Evolutionary conservation across 2,797 vertebrate species (phyloP).

Genomic region (Hephaestus fuliginosus): DNA sequence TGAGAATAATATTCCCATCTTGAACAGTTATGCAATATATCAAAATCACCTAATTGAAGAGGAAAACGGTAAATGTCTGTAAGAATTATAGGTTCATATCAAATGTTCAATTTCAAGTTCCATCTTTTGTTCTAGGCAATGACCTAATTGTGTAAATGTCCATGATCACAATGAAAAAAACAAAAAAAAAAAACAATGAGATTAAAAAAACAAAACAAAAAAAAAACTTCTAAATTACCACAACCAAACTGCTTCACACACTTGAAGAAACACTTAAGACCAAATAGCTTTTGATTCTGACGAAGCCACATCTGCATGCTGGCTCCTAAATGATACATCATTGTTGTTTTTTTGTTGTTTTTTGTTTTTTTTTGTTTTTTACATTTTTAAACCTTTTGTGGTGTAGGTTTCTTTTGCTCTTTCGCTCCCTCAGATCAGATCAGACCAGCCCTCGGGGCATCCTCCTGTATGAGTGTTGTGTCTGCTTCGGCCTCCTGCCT

Average conservation of each 20-base stretch:
- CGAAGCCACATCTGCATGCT: slow-evolving; percentile 97
- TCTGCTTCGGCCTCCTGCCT: slow-evolving; percentile 45
- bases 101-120: slow-evolving; percentile 95
- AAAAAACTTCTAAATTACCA: slow-evolving; percentile 89
- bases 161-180: slow-evolving; percentile 89
- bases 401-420: slow-evolving; percentile 72
- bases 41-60: slow-evolving; percentile 93
- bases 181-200: slow-evolving; percentile 83
- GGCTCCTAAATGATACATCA: slow-evolving; percentile 92
- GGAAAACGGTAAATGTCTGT: slow-evolving; percentile 92
- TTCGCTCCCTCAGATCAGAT: slow-evolving; percentile 71
- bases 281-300: slow-evolving; percentile 96
- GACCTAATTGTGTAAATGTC: slow-evolving; percentile 86
- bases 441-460: slow-evolving; percentile 59
- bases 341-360: slow-evolving; percentile 64
- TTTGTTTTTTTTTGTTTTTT: slow-evolving; percentile 56
- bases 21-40: slow-evolving; percentile 95
- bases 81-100: slow-evolving; percentile 92
- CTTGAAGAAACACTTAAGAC: slow-evolving; percentile 98
- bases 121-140: slow-evolving; percentile 87
- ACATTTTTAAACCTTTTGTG: slow-evolving; percentile 62
- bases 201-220: slow-evolving; percentile 81
- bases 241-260: slow-evolving; percentile 96
- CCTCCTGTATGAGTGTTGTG: slow-evolving; percentile 66
- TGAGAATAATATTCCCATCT: slow-evolving; percentile 97